Conservation (phyloP, 2,888 invertebrate genomes). For the Macrosoma leucophasiata region DNA sequence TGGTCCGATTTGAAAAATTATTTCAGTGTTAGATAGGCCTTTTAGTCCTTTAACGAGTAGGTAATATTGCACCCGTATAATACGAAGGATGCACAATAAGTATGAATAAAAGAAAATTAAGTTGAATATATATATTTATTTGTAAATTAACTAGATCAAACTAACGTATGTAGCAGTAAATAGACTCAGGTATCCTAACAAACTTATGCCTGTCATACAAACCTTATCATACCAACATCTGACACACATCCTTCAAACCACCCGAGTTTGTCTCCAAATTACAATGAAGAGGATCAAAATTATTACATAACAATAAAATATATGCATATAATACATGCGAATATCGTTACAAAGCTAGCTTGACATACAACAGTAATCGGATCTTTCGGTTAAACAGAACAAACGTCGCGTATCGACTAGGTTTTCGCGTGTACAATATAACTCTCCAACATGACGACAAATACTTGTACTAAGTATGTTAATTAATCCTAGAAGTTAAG, state of each 20-base stretch:
- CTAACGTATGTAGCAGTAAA: slow-evolving; percentile 63
- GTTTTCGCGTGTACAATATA: too few species aligned
- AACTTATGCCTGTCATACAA: slow-evolving; percentile 37
- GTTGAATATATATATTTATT: slow-evolving; percentile 51
- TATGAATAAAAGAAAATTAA: slow-evolving; percentile 21
- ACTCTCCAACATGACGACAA: not conserved
- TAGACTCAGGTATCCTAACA: slow-evolving; percentile 43
- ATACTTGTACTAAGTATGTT: slow-evolving; percentile 24
- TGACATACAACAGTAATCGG: too few species aligned
- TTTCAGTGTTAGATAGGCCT: too few species aligned
- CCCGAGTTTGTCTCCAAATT: slow-evolving; percentile 58
- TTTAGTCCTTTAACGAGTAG: too few species aligned
- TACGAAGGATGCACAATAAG: too few species aligned
- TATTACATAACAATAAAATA: slow-evolving; percentile 51
- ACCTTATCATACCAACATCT: slow-evolving; percentile 39
- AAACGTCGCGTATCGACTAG: too few species aligned
- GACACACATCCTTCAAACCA: slow-evolving; percentile 38
- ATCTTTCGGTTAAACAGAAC: too few species aligned
- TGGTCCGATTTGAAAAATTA: too few species aligned
- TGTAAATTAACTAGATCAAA: slow-evolving; percentile 57
- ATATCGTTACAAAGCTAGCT: slow-evolving; percentile 46
- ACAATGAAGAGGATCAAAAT: slow-evolving; percentile 60
- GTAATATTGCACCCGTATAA: not conserved
- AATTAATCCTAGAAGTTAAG: slow-evolving; percentile 39
- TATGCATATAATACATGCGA: slow-evolving; percentile 60